Evolutionary conservation across 2,888 invertebrate species (phyloP).

Genomic region (Polydrusus tereticollis): DNA sequence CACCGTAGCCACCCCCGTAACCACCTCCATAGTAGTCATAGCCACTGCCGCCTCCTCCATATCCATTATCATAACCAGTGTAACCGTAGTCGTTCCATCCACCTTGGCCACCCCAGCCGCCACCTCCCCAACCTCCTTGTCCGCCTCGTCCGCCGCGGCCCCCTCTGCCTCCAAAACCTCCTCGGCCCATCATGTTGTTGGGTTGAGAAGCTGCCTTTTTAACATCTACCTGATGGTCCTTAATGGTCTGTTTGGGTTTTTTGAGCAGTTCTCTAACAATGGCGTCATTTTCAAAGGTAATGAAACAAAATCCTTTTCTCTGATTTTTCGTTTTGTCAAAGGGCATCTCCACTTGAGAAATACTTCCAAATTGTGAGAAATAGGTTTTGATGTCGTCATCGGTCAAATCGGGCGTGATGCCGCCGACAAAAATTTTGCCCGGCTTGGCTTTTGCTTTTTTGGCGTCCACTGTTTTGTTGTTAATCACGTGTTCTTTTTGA

Average conservation of each 20-base stretch:
- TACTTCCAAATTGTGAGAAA: conserved; percentile 47
- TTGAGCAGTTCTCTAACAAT: conserved; percentile 47
- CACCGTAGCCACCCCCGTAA: conserved; percentile 39
- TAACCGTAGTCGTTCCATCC: conserved; percentile 44
- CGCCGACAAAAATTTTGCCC: conserved; percentile 51
- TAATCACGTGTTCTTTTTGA: conserved; percentile 47
- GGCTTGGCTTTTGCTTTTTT: conserved; percentile 52
- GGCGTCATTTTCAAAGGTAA: conserved; percentile 49
- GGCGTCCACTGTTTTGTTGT: conserved; percentile 47
- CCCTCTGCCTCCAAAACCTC: conserved; percentile 36
- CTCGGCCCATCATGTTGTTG: conserved; percentile 41
- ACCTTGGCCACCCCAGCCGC: conserved; percentile 41
- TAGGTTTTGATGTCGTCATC: conserved; percentile 50
- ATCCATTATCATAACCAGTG: conserved; percentile 40
- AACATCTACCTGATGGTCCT: conserved; percentile 50
- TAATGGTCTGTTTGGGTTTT: conserved; percentile 50
- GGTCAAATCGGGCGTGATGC: conserved; percentile 49
- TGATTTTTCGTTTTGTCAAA: conserved; percentile 51
- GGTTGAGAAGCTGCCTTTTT: conserved; percentile 51
- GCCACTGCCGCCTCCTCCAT: conserved; percentile 28
- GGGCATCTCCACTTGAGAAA: conserved; percentile 51
- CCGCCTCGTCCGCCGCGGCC: conserved; percentile 38
- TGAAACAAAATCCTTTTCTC: conserved; percentile 49
- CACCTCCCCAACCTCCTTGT: conserved; percentile 26
- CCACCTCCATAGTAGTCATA: conserved; percentile 40